Conservation (phyloP, 1,140 invertebrate species). For the Plectus sambesii region DNA sequence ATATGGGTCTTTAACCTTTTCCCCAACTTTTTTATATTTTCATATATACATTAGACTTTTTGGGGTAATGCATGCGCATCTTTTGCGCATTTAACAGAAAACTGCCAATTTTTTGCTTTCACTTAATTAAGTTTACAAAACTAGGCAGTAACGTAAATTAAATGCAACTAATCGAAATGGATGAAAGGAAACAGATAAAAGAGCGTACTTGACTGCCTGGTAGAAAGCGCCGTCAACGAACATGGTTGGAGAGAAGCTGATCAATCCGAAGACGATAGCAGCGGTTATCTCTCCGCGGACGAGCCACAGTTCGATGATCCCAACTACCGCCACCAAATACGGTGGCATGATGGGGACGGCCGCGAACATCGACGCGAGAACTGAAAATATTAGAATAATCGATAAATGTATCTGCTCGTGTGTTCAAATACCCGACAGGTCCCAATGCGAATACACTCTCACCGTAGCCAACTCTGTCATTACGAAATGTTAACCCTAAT, state of each 20-base stretch:
- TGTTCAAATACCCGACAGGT: too few relatives aligned
- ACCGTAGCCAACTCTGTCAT: conserved; percentile 3
- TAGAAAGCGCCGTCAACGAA: conserved; percentile 86
- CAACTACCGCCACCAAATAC: conserved; percentile 84
- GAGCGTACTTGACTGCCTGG: conserved; percentile 79
- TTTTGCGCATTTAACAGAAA: not conserved
- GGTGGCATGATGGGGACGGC: conserved; percentile 84
- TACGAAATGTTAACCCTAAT: conserved; percentile 1
- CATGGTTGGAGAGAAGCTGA: conserved; percentile 76
- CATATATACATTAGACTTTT: too few relatives aligned
- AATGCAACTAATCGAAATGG: too few relatives aligned
- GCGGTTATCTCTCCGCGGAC: conserved; percentile 65
- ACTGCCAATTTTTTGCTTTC: not conserved
- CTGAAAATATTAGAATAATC: conserved; percentile 49
- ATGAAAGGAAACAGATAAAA: too few relatives aligned
- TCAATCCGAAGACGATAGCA: conserved; percentile 64
- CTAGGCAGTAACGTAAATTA: not conserved
- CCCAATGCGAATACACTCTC: not conserved
- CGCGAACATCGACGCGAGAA: conserved; percentile 75
- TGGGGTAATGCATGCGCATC: not conserved
- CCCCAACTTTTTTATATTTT: too few relatives aligned
- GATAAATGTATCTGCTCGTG: too few relatives aligned
- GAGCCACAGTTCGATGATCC: conserved; percentile 81
- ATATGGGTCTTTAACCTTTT: not conserved
- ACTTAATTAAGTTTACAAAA: conserved; percentile 12